Evolutionary conservation across 2,888 invertebrate genomes (phyloP), one percentile per base, ranked within the genome.

Genomic region (Thereva nobilitata): DNA sequence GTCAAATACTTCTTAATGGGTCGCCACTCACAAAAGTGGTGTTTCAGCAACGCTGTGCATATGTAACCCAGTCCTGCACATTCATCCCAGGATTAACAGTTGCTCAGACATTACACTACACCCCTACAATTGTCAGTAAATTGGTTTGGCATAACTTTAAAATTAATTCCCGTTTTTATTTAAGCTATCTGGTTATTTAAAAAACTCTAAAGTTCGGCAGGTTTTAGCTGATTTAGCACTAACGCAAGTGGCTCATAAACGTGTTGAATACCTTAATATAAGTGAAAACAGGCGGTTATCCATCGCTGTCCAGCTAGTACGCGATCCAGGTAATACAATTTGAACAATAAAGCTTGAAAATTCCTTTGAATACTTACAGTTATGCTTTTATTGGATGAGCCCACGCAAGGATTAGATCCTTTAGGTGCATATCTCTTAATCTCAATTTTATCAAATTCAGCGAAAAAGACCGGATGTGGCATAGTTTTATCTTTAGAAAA

Each of bases 341-440:
- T 23, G 23, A 23, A 2, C 5, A 56, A 8, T 35, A 34, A 34
- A 23, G 23, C 12, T 38, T 47, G 6, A 45, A 35, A 5, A n/a
- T 34, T 42, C 8, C 12, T 47, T 49, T 55, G 50, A 38, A 59
- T 47, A 66, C 82, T 57, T 84, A 2, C 78, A 92, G 93, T 94
- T 23, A 86, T 97, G 75, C 81, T 97, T 2, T 84, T 97, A 1
- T 82, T 96, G 70, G 97, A 97, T 77, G 97, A 97, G 76, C 96
- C 97, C 0, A 96, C 97, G 0, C 91, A 92, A 86, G 95, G 95
- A 72, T 84, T 98, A 72, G 97, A 97, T 80, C 95, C 97, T 0
- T 83, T 98, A 63, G 96, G 96, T 75, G 95, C 97, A 0, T 97
- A 97, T 78, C 85, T 98, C 70, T 90, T 98, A 5, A 90, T 97